Conservation (phyloP, 2,797 vertebrate genomes). For the Tadarida brasiliensis region DNA sequence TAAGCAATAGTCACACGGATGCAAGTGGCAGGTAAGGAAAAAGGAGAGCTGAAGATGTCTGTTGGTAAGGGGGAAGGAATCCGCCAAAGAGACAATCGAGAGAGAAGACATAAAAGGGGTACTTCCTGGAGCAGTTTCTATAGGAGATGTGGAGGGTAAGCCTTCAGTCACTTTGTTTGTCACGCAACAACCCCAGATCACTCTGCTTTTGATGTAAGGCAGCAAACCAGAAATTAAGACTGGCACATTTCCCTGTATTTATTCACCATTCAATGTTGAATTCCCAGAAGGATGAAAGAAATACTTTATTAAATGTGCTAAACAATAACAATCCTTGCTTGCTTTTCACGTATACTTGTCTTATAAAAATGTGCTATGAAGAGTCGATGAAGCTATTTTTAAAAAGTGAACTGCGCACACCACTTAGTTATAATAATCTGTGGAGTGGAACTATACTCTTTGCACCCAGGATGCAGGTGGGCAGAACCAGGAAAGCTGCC, state of each 20-base stretch:
- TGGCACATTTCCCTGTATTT: slow-evolving; percentile 46
- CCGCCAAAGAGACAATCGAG: background rate
- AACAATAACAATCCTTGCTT: slow-evolving; percentile 58
- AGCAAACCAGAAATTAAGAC: slow-evolving; percentile 60
- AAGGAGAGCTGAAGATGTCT: background rate
- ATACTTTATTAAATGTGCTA: slow-evolving; percentile 75
- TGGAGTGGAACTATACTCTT: slow-evolving; percentile 50
- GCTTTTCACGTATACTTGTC: slow-evolving; percentile 42
- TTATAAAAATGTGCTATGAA: slow-evolving; percentile 53
- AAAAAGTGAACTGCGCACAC: slow-evolving; percentile 11
- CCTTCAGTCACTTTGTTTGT: background rate
- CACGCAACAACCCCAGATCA: background rate
- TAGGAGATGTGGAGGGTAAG: background rate
- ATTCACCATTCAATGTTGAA: slow-evolving; percentile 60
- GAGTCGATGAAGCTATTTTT: slow-evolving; percentile 63
- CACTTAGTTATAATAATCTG: slow-evolving; percentile 74
- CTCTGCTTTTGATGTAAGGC: slow-evolving; percentile 47
- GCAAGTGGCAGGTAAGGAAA: background rate
- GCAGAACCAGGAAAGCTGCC: slow-evolving; percentile 36
- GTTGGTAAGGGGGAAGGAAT: background rate
- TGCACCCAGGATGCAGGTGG: slow-evolving; percentile 28
- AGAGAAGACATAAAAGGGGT: background rate
- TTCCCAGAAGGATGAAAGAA: slow-evolving; percentile 71
- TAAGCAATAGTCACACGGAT: background rate
- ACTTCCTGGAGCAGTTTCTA: background rate